phyloP scores from a whole-genome alignment of 1,140 invertebrate genomes.

The Bombus waltoni region DNA sequence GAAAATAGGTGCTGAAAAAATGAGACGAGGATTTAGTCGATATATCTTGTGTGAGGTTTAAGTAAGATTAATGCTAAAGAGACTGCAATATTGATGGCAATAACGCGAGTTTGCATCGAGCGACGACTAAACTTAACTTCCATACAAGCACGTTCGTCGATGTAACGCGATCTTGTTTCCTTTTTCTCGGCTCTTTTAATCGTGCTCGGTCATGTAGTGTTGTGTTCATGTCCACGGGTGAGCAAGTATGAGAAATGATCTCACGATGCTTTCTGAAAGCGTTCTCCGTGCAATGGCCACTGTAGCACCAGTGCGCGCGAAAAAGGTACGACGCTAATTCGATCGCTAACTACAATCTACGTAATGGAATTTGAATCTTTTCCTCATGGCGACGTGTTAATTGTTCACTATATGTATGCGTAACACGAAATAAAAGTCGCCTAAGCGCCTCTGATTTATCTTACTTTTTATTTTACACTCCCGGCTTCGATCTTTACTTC shows the following conservation, averaged over 20 bases:
- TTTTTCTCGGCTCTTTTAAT: background rate
- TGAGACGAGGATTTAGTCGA: background rate
- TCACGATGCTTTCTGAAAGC: background rate
- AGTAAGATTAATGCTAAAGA: background rate
- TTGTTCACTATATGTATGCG: slow-evolving; percentile 40
- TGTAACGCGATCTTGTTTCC: background rate
- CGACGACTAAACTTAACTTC: background rate
- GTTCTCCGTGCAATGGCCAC: slow-evolving; percentile 28
- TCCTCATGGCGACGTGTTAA: slow-evolving; percentile 4
- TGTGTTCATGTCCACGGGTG: background rate
- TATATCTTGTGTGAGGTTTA: too few relatives aligned
- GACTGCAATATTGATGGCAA: background rate
- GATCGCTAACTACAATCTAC: slow-evolving; percentile 40
- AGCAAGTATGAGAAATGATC: background rate
- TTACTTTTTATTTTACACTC: slow-evolving; percentile 26
- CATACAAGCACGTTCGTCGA: background rate
- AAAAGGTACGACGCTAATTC: slow-evolving; percentile 44
- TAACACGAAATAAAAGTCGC: slow-evolving; percentile 54
- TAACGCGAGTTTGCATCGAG: background rate
- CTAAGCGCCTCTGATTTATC: slow-evolving; percentile 37
- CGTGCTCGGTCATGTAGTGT: background rate
- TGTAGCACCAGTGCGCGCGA: slow-evolving; percentile 47
- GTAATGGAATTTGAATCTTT: slow-evolving; percentile 50
- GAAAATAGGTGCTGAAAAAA: background rate
- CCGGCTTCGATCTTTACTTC: slow-evolving; percentile 4